Base-by-base conservation (phyloP, 2,888 invertebrate genomes). In the Ornithoptera alexandrae region DNA sequence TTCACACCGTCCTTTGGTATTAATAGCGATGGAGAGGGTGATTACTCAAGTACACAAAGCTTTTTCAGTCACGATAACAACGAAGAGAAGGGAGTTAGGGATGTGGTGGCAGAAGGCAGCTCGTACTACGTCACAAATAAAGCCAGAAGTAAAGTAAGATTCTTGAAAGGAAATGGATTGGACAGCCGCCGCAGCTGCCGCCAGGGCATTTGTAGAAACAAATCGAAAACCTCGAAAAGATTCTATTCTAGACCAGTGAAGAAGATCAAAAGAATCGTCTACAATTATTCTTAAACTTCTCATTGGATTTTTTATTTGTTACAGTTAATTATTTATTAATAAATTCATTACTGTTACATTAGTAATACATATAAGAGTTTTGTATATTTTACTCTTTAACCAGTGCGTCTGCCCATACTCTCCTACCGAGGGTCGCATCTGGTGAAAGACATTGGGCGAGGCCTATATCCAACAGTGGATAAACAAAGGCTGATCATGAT, bases 151-250 rank as follows among this genome's bases (percentile, higher is more conserved):
- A 79, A 81, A 74, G 76, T 75, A 0, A 78, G 77, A 10, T 80
- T 79, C 50, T 74, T 73, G 60, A 83, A 79, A 65, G 76, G 76
- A 0, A 85, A 78, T 46, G 82, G 77, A 57, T 76, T 83, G 1
- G 85, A 81, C 7, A 68, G 75, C 1, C 58, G 60, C 6, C 20
- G 12, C 0, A 81, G 84, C 69, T 90, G 90, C 69, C 71, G 75
- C 1, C 74, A 80, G 0, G 84, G 87, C 0, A 79, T 87, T 57
- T 91, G 90, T 73, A 81, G 87, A 65, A 89, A 86, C 56, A 75
- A 85, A 17, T 78, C 81, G 3, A 72, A 80, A 0, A 74, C 66
- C 0, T 71, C 78, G 1, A 80, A 79, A n/a, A 77, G 85, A 15
- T 72, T 79, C 0, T 77, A 82, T n/a, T 73, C 82, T 0, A 81